Base-by-base conservation (phyloP, 2,888 invertebrate genomes). In the Drosophila paramelanica region DNA sequence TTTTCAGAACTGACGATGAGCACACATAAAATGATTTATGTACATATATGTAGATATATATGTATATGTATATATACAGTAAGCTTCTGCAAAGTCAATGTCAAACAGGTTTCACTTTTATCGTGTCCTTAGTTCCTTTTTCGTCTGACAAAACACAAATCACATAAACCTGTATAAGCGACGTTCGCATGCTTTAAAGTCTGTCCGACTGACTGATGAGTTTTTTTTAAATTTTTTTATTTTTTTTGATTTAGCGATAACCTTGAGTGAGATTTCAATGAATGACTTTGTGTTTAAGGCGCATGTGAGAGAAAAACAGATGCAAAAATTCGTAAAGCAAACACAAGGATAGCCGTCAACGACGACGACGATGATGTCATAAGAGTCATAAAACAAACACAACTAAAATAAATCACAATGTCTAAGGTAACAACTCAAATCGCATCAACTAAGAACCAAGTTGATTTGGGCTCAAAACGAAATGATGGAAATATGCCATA, bases 91-190 rank as follows among this genome's bases (percentile, higher is more conserved):
- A 64, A 73, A 64, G 62, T 77, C 84, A 88, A 81, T 81, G 81
- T 69, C 74, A 79, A 88, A 89, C 85, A 13, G 80, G 85, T 89
- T 85, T 88, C 72, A 79, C 71, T 82, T 79, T 86, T 51, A 61
- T 38, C 62, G 83, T 75, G 89, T 85, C 85, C 89, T 89, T 81
- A 82, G 70, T 77, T 79, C 79, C 77, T 79, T 83, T 88, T 83
- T 55, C 65, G 79, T 73, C 74, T 67, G 72, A 23, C 55, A 65
- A 62, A 46, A 57, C 66, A 71, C 17, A 17, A 17, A 42, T 59
- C 38, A 49, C 23, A 53, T 10, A 77, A 81, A 78, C 53, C 67
- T 72, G 61, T 70, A 50, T 64, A 51, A 31, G 33, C 56, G 5
- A 11, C 36, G 14, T 17, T 1, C 25, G 25, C 31, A 31, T 31